phyloP scores from a whole-genome alignment of 2,113 vertebrate genomes.

The Hydrolagus affinis region DNA sequence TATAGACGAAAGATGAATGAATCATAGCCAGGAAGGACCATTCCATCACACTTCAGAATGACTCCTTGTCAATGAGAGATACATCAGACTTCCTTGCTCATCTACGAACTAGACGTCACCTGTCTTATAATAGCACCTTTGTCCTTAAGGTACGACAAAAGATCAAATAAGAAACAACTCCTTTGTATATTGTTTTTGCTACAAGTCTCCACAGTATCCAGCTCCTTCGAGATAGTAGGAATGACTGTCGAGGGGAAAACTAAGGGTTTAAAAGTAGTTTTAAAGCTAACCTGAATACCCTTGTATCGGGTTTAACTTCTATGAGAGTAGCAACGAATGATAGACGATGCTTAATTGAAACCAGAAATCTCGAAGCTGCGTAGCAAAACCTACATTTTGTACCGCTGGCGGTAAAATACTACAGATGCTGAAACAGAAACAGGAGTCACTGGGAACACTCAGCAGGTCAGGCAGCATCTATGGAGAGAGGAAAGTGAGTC shows the following conservation, averaged over 20 bases:
- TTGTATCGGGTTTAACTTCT: not conserved
- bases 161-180: not conserved
- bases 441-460: too few species aligned
- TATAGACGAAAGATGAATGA: constrained; percentile 1
- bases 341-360: not conserved
- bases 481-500: too few species aligned
- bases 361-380: not conserved
- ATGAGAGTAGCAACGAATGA: not conserved
- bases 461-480: too few species aligned
- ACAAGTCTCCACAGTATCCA: not conserved
- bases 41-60: constrained; percentile 20
- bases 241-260: not conserved
- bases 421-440: too few species aligned
- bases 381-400: too few species aligned
- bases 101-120: not conserved
- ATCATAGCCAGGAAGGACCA: not conserved
- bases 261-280: not conserved
- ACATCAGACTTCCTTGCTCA: not conserved
- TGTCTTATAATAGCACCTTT: constrained; percentile 20
- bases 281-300: not conserved
- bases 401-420: not conserved
- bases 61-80: constrained; percentile 12
- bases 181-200: not conserved
- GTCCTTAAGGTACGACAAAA: constrained; percentile 11
- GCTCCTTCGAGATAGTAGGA: not conserved